These are phyloP conservation scores for Oostethus manadensis DNA, from an alignment of 2,113 vertebrate genomes.

Conservation along the genomic window DNA sequence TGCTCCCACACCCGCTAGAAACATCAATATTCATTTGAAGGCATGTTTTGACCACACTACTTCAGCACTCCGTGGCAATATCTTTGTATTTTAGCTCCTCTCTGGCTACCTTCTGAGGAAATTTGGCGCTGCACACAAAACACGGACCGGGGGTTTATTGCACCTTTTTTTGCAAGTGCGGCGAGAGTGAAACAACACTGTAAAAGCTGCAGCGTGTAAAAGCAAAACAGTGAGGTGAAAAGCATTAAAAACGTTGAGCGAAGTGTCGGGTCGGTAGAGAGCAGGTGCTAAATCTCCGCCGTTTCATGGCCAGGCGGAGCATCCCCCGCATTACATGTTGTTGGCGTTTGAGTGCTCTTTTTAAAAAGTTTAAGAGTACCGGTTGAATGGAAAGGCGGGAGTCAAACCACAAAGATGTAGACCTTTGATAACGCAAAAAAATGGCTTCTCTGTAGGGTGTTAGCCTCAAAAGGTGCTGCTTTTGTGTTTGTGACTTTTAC, in stretches of 20 bases:
- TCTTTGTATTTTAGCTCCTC: neutral
- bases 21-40: neutral
- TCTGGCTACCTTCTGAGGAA: neutral
- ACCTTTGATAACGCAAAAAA: slow-evolving; percentile 2
- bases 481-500: neutral
- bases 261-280: neutral
- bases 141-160: neutral
- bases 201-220: neutral
- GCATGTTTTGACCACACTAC: slow-evolving; percentile 1
- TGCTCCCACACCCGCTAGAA: neutral
- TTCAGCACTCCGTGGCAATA: neutral
- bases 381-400: neutral
- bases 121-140: neutral
- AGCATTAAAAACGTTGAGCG: neutral
- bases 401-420: slow-evolving; percentile 11
- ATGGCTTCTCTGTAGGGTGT: neutral
- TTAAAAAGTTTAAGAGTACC: neutral
- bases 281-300: neutral
- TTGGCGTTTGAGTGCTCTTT: neutral
- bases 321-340: neutral
- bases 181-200: neutral
- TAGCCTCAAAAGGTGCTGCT: neutral
- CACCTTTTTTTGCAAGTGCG: neutral
- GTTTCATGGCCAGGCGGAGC: neutral
- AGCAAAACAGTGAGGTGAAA: neutral